phyloP scores from a whole-genome alignment of 2,797 vertebrate genomes.

The Gymnocypris eckloni region DNA sequence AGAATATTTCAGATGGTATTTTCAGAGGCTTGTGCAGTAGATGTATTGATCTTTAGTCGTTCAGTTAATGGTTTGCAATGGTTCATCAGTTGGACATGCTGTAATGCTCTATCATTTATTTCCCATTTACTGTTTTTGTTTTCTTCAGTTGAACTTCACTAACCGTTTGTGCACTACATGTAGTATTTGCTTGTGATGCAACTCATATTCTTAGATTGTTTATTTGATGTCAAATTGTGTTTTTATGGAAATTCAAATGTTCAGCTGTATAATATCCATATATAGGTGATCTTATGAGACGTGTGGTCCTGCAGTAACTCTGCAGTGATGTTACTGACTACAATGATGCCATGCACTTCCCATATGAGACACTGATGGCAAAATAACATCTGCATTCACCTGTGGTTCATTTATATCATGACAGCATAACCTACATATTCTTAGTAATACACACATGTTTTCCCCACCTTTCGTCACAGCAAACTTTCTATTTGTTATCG shows the following conservation, averaged over 20 bases:
- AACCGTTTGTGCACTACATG: not conserved
- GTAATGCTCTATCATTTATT: not conserved
- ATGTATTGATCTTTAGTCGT: not conserved
- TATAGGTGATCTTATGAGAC: not conserved
- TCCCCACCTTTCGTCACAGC: no score
- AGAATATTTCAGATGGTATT: no score
- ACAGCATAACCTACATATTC: no score
- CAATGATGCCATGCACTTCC: not conserved
- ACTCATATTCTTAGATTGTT: not conserved
- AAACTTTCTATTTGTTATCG: no score
- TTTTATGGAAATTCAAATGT: not conserved
- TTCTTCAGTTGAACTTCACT: not conserved
- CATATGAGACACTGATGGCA: not conserved
- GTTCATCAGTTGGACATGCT: not conserved
- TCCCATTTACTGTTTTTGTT: not conserved
- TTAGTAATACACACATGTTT: no score
- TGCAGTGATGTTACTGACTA: not conserved
- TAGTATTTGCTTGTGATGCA: not conserved
- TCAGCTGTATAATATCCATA: not conserved
- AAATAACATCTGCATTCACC: not conserved
- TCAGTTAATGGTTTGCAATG: not conserved
- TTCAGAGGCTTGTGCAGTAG: no score
- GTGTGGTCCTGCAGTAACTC: not conserved
- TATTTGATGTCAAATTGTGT: not conserved
- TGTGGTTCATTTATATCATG: not conserved